Base-by-base conservation (phyloP, 2,888 invertebrate genomes). In the Drosophila monieri region DNA sequence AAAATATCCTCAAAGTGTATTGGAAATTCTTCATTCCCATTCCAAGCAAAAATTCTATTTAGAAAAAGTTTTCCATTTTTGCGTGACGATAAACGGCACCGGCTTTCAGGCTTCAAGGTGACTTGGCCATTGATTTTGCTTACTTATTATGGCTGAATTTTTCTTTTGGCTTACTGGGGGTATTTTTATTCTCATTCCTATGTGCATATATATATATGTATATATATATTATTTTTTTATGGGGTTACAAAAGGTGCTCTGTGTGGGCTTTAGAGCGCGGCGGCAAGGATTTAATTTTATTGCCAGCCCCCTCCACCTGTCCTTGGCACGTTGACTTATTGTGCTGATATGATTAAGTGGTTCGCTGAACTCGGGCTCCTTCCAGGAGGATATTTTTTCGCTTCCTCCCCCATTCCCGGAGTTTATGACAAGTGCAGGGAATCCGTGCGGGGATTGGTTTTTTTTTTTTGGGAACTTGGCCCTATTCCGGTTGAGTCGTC, bases 261-360 rank as follows among this genome's bases (percentile, higher is more conserved):
- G 21, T 23, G 21, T 1, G 21, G 21, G 21, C 21, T 23, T 23
- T 4, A 23, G 21, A 23, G 56, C 53, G 66, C 62, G 74, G 60
- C 69, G 76, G 80, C 88, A 85, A 88, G 88, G 88, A 84, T 85
- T 84, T 88, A 77, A 88, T 84, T 84, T 88, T 83, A 84, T 84
- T 83, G 80, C 78, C 87, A 71, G 72, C 61, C 70, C 53, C 32
- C 14, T 35, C 35, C 51, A 68, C 61, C 72, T 65, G 74, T 56
- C 69, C 39, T 32, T n/a, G 6, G 30, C 2, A 9, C 74, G 74
- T 76, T 83, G 86, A 85, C 88, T 84, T 88, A 88, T 85, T 85
- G 79, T 77, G 79, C 72, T 85, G 80, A 87, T 85, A 87, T 83
- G 83, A 83, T 83, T 85, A 83, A 87, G 79, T 85, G 85, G 64